Base-by-base conservation (phyloP, 2,797 vertebrate genomes). In the Knipowitschia caucasica region DNA sequence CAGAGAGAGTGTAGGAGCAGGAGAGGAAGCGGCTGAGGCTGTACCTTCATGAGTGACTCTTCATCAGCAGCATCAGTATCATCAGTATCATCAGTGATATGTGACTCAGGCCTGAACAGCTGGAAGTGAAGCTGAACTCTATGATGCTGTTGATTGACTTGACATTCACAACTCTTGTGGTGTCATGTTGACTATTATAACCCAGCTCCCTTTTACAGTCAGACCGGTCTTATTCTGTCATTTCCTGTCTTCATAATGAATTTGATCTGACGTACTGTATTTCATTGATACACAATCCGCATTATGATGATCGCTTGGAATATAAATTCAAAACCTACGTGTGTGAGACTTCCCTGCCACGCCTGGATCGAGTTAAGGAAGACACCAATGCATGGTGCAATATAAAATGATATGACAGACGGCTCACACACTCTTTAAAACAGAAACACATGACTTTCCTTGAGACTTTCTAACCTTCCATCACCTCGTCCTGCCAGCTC, bases 1-100 rank as follows among this genome's bases (percentile, higher is more conserved):
- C 73, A 62, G 23, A 44, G 50, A 71, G 62, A 43, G 40, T 24
- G 67, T 72, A 65, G 20, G 40, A 50, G 71, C 56, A 50, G 51
- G 35, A 53, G 66, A 69, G 56, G 64, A 75, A 66, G 64, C 58
- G 62, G 68, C 44, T 50, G 68, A 70, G 64, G 44, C 74, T 64
- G 56, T 29, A 59, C 64, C 26, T 68, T 50, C 44, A 56, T 73
- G 67, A 71, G 62, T 42, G 54, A 62, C 34, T 47, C 36, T 36
- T 64, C 35, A 36, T 8, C 36, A 45, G 51, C 44, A 8, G 46
- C 40, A 5, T 35, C 53, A 27, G 3, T 23, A n/a, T 45, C 2
- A 9, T 3, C 39, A 42, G 25, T 20, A 8, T 50, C 40, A 5
- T 35, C 53, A 27, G 3, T 23, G 39, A 54, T 45, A 50, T 63